Evolutionary conservation across 2,888 invertebrate species (phyloP).

Genomic region (Diachrysia chrysitis): DNA sequence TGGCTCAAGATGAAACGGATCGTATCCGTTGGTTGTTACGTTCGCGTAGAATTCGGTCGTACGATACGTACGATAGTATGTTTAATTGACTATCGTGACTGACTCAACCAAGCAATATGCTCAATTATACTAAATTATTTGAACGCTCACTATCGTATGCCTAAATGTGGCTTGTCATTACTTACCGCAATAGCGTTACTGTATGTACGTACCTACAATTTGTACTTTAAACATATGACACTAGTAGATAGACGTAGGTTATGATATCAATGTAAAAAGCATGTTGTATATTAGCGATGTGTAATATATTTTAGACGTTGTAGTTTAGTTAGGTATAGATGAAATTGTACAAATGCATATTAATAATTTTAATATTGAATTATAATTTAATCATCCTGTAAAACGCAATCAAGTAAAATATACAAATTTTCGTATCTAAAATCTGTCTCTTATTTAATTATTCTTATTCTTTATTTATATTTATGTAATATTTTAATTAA

Average conservation of each 20-base stretch:
- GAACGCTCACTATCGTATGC: conserved; percentile 64
- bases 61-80: conserved; percentile 7
- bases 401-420: conserved; percentile 89
- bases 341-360: conserved; percentile 89
- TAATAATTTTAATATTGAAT: conserved; percentile 85
- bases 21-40: conserved; percentile 23
- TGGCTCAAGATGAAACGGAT: conserved; percentile 56
- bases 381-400: conserved; percentile 88
- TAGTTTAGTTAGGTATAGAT: conserved; percentile 87
- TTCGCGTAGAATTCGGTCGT: conserved; percentile 9
- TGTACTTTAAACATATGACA: conserved; percentile 77
- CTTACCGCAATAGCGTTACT: conserved; percentile 64
- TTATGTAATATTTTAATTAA: not conserved
- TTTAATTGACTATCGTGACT: conserved; percentile 31
- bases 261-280: conserved; percentile 85
- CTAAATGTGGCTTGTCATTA: conserved; percentile 66
- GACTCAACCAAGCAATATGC: conserved; percentile 61
- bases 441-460: conserved; percentile 61
- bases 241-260: conserved; percentile 74
- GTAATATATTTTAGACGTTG: conserved; percentile 86
- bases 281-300: conserved; percentile 86
- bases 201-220: conserved; percentile 68
- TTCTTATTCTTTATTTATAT: not conserved
- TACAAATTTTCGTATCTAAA: conserved; percentile 86
- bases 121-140: conserved; percentile 72